phyloP scores from a whole-genome alignment of 2,797 vertebrate species.

The Eleutherodactylus coqui region DNA sequence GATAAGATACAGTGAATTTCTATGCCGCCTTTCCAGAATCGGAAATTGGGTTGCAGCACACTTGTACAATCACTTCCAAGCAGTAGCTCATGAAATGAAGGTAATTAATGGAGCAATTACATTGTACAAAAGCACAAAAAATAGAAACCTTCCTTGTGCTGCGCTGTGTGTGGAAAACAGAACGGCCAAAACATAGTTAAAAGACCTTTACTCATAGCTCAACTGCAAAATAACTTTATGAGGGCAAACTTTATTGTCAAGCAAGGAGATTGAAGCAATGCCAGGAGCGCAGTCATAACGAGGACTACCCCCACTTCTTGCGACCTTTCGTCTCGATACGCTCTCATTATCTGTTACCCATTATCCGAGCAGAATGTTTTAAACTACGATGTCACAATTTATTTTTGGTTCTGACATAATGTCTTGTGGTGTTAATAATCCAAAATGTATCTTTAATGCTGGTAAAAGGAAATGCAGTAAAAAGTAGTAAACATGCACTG shows the following conservation, averaged over 20 bases:
- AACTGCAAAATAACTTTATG: constrained; percentile 43
- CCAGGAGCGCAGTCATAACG: constrained; percentile 28
- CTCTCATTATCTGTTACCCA: constrained; percentile 44
- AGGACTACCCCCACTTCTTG: constrained; percentile 34
- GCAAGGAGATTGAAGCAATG: constrained; percentile 23
- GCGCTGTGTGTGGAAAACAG: not conserved
- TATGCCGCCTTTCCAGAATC: constrained; percentile 28
- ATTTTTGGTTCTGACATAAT: constrained; percentile 38
- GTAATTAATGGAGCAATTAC: constrained; percentile 53
- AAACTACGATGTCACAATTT: constrained; percentile 22
- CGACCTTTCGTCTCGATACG: constrained; percentile 28
- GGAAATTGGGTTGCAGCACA: constrained; percentile 26
- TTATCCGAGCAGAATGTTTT: constrained; percentile 28
- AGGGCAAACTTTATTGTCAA: constrained; percentile 41
- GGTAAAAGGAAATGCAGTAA: not conserved
- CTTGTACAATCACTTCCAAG: constrained; percentile 29
- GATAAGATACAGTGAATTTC: constrained; percentile 28
- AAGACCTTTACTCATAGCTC: constrained; percentile 1
- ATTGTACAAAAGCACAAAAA: constrained; percentile 34
- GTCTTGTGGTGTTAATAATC: constrained; percentile 35
- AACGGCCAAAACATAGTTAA: constrained; percentile 26
- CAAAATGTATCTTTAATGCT: constrained; percentile 19
- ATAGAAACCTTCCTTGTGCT: constrained; percentile 11
- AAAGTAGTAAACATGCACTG: not conserved
- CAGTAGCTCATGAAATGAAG: constrained; percentile 39